These are phyloP conservation scores for Coenobita brevimanus DNA, from an alignment of 1,140 invertebrate species.

Conservation along the genomic window DNA sequence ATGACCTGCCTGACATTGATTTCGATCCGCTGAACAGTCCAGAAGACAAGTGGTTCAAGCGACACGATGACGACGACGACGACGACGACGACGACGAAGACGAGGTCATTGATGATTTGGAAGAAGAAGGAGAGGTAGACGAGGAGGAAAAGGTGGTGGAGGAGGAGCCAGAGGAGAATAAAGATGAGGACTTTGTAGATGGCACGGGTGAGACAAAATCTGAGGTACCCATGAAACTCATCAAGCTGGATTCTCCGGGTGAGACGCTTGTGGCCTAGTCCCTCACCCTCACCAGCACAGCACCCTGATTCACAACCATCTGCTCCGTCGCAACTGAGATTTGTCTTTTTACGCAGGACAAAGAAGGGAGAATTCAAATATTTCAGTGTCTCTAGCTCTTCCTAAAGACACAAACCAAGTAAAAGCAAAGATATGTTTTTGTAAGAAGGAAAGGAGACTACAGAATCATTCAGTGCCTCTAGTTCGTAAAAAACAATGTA, in stretches of 20 bases:
- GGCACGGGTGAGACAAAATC: constrained; percentile 1
- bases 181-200: constrained; percentile 18
- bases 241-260: constrained; percentile 34
- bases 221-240: constrained; percentile 24
- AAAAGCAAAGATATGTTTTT: no score
- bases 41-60: constrained; percentile 44
- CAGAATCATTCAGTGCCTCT: no score
- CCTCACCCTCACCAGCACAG: no score
- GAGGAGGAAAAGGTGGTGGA: constrained; percentile 29
- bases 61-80: constrained; percentile 43
- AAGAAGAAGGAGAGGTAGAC: constrained; percentile 31
- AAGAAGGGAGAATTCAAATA: no score
- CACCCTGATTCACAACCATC: no score
- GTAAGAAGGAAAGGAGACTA: no score
- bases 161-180: constrained; percentile 15
- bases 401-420: no score
- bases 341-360: no score
- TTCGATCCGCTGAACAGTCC: constrained; percentile 26
- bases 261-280: no score
- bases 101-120: constrained; percentile 34
- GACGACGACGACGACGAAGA: constrained; percentile 33
- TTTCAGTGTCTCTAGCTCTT: no score
- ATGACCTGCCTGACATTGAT: constrained; percentile 22
- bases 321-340: no score
- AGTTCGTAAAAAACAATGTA: no score